phyloP scores from a whole-genome alignment of 1,140 invertebrate species.

The Nymphalis io region DNA sequence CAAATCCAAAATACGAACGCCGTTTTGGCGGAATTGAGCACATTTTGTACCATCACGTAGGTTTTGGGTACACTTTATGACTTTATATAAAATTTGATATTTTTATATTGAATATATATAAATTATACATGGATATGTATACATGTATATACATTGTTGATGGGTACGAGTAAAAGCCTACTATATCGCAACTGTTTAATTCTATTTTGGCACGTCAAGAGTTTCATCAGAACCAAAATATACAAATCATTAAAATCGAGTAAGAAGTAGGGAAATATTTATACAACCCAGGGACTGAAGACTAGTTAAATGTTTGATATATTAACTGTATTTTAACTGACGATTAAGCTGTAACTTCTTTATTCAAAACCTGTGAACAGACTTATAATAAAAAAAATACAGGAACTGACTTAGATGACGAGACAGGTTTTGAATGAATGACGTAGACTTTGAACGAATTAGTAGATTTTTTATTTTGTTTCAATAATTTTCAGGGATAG shows the following conservation, averaged over 20 bases:
- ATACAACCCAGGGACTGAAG: constrained; percentile 80
- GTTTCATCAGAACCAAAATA: constrained; percentile 80
- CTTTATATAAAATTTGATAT: constrained; percentile 81
- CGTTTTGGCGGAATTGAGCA: constrained; percentile 70
- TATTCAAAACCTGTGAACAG: constrained; percentile 77
- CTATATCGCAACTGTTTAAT: constrained; percentile 80
- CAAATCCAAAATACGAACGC: constrained; percentile 67
- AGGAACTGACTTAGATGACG: constrained; percentile 71
- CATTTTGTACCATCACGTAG: constrained; percentile 80
- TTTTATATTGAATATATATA: constrained; percentile 81
- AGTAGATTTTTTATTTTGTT: constrained; percentile 66
- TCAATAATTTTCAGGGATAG: constrained; percentile 56
- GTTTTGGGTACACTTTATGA: constrained; percentile 81
- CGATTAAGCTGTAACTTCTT: constrained; percentile 72
- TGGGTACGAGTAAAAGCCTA: constrained; percentile 78
- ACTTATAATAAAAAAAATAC: constrained; percentile 62
- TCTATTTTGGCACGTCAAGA: constrained; percentile 79
- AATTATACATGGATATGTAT: constrained; percentile 81
- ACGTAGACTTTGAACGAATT: constrained; percentile 71
- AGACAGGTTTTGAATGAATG: constrained; percentile 78
- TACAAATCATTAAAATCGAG: constrained; percentile 79
- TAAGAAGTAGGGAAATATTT: constrained; percentile 80
- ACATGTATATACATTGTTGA: constrained; percentile 81
- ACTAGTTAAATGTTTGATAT: constrained; percentile 81
- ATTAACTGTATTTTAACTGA: constrained; percentile 79